A percentile compares a stretch with the other conserved stretches of the same genome.
Conservation (phyloP, 2,797 vertebrate genomes). For the Chelon auratus region DNA sequence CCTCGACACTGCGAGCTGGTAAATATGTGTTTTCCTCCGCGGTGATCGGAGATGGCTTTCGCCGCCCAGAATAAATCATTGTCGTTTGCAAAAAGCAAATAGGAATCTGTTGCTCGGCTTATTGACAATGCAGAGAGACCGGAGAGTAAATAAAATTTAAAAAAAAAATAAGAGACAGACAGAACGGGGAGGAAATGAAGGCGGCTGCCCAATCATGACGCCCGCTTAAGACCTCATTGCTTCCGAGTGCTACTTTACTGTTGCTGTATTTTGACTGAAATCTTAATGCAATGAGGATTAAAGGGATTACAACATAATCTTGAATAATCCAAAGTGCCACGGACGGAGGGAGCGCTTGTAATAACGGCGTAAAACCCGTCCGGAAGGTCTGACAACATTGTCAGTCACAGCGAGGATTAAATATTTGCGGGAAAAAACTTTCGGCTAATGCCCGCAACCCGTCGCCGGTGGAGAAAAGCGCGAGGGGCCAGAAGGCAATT, state of each 20-base stretch:
- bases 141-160: constrained; percentile 65
- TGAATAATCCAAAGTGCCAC: constrained; percentile 99
- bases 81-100: constrained; percentile 69
- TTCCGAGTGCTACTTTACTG: constrained; percentile 93
- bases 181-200: constrained; percentile 68
- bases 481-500: constrained; percentile 68
- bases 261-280: constrained; percentile 97
- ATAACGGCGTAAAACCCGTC: constrained; percentile 90
- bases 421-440: constrained; percentile 80
- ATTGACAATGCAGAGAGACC: constrained; percentile 70
- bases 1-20: constrained; percentile 43
- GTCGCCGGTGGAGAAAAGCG: constrained; percentile 38
- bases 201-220: constrained; percentile 82
- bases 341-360: constrained; percentile 90
- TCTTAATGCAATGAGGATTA: constrained; percentile 97
- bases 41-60: constrained; percentile 61
- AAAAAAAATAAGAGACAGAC: constrained; percentile 39
- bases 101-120: constrained; percentile 57
- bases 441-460: constrained; percentile 75
- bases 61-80: constrained; percentile 68
- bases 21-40: constrained; percentile 75
- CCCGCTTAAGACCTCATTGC: constrained; percentile 91
- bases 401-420: constrained; percentile 89
- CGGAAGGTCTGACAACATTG: constrained; percentile 90
- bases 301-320: constrained; percentile 99